Evolutionary conservation across 2,113 vertebrate species (phyloP).

Genomic region (Amazona guildingii): DNA sequence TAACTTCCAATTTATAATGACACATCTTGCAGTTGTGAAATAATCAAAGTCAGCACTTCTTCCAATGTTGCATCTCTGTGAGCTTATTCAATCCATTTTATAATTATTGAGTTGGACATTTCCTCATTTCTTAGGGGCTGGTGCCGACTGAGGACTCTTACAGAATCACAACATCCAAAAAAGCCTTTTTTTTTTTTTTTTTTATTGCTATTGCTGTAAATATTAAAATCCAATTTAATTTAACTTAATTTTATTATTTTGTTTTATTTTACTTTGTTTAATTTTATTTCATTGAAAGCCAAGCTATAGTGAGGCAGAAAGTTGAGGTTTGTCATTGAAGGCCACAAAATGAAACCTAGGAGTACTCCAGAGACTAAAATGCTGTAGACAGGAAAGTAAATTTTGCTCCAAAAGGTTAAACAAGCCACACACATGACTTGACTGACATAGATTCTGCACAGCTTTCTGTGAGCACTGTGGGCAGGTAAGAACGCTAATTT

Average conservation of each 20-base stretch:
- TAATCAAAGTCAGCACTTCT: slow-evolving; percentile 26
- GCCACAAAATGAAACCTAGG: neutral
- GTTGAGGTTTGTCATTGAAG: neutral
- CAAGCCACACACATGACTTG: neutral
- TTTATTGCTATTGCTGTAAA: neutral
- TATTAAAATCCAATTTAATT: neutral
- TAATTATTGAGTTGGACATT: slow-evolving; percentile 27
- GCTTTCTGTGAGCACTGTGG: neutral
- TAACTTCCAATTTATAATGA: slow-evolving; percentile 28
- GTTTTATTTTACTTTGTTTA: neutral
- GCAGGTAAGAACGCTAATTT: neutral
- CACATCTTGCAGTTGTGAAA: slow-evolving; percentile 9
- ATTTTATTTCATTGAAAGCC: neutral
- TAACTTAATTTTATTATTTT: neutral
- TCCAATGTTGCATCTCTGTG: neutral
- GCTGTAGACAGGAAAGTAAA: neutral
- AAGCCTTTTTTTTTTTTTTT: rapidly evolving
- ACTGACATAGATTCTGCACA: neutral
- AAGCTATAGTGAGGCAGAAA: neutral
- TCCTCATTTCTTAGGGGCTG: neutral
- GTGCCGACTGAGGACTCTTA: neutral
- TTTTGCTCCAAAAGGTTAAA: neutral
- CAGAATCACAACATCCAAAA: neutral
- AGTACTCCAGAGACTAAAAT: neutral
- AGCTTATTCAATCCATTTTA: slow-evolving; percentile 19